A percentile compares a stretch with the other conserved stretches of the same genome.
phyloP scores from a whole-genome alignment of 2,888 invertebrate genomes.

The Drosophila sordidula region DNA sequence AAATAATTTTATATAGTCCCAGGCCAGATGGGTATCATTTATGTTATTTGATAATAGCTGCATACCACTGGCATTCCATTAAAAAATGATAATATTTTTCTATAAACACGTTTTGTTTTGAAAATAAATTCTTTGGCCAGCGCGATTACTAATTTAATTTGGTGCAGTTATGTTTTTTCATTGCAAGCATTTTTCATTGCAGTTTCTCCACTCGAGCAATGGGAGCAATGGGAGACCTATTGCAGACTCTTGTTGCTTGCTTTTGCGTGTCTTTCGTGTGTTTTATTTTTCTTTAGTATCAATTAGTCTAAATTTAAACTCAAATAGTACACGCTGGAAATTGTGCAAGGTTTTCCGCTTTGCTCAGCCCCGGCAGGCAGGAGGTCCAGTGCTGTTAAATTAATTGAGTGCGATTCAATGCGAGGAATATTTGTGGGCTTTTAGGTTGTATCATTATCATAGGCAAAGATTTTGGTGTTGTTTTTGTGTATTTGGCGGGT shows the following conservation, averaged over 20 bases:
- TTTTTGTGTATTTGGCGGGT: slow-evolving; percentile 47
- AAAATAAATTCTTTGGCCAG: too few species aligned
- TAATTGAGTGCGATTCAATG: slow-evolving; percentile 71
- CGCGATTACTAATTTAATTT: not conserved
- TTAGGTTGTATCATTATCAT: slow-evolving; percentile 33
- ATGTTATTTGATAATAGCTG: not conserved
- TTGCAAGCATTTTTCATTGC: not conserved
- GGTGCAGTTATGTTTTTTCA: not conserved
- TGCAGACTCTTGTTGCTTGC: not conserved
- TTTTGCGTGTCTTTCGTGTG: slow-evolving; percentile 23
- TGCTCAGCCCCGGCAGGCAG: slow-evolving; percentile 16
- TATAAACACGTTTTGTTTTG: not conserved
- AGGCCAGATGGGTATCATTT: not conserved
- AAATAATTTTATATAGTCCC: not conserved
- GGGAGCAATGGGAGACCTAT: not conserved
- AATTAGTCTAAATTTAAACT: slow-evolving; percentile 37
- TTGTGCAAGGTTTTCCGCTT: slow-evolving; percentile 48
- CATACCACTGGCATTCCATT: not conserved
- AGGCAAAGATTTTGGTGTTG: slow-evolving; percentile 7
- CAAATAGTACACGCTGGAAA: slow-evolving; percentile 24
- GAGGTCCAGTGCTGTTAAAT: slow-evolving; percentile 51
- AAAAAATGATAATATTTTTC: not conserved
- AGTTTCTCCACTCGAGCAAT: not conserved
- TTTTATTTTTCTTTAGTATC: slow-evolving; percentile 37
- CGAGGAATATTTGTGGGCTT: slow-evolving; percentile 44